A percentile compares a stretch with the other conserved stretches of the same genome.
Evolutionary conservation across 2,797 vertebrate species (phyloP).

Genomic region (Odontamblyopus rebecca): DNA sequence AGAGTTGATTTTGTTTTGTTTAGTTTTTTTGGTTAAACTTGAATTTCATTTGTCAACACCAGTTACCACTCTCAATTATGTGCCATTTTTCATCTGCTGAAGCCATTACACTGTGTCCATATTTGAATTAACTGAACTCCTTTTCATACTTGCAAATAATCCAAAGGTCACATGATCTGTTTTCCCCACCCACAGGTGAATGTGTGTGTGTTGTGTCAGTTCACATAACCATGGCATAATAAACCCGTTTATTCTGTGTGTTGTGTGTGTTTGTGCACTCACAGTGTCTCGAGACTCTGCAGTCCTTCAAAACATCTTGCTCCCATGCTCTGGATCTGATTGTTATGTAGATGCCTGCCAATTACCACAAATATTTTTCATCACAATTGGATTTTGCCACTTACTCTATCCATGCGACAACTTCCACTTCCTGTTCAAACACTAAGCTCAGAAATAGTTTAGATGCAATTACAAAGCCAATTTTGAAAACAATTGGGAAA

Average conservation of each 20-base stretch:
- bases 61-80: neutral
- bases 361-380: constrained; percentile 44
- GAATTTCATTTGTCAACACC: neutral
- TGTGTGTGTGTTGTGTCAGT: too few species aligned
- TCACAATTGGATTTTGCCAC: constrained; percentile 22
- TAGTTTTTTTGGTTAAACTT: neutral
- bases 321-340: constrained; percentile 89
- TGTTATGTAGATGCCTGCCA: constrained; percentile 94
- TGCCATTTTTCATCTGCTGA: neutral
- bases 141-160: neutral
- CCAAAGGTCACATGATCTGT: neutral
- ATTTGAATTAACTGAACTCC: neutral
- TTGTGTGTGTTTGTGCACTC: constrained; percentile 66
- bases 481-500: neutral
- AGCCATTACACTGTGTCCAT: neutral
- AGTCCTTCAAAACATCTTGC: constrained; percentile 91
- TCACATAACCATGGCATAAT: constrained; percentile 14
- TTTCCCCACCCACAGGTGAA: neutral
- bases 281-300: constrained; percentile 94
- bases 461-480: constrained; percentile 12
- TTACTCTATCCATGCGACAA: constrained; percentile 24
- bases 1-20: neutral
- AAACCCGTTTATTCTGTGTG: constrained; percentile 6
- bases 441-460: constrained; percentile 13
- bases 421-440: constrained; percentile 17